Conservation (phyloP, 2,888 invertebrate genomes). For the Bedellia somnulentella region DNA sequence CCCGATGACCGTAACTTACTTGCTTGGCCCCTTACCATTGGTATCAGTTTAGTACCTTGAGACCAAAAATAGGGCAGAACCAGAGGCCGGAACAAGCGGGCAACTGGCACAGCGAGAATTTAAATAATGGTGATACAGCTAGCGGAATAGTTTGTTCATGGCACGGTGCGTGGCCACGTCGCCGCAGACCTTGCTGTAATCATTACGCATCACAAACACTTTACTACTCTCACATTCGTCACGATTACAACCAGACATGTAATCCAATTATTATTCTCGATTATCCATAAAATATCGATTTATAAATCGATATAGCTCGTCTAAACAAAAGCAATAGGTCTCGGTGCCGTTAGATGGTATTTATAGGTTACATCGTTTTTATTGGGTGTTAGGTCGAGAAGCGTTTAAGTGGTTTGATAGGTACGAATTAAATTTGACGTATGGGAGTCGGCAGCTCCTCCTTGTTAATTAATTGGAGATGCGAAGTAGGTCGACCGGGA, state of each 20-base stretch:
- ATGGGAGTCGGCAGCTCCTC: constrained; percentile 12
- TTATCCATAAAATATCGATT: no score
- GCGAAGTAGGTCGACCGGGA: constrained; percentile 43
- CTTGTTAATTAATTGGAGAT: constrained; percentile 23
- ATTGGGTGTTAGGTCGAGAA: no score
- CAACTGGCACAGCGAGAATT: constrained; percentile 57
- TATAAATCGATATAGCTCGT: no score
- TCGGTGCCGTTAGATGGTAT: no score
- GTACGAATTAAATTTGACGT: no score
- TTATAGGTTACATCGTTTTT: no score
- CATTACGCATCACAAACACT: background rate
- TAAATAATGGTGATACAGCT: constrained; percentile 56
- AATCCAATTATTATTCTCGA: no score
- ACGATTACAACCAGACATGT: background rate
- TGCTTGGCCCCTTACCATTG: no score
- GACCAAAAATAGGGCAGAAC: constrained; percentile 46
- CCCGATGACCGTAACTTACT: no score
- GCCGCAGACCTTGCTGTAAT: constrained; percentile 13
- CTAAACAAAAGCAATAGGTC: no score
- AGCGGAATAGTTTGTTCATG: constrained; percentile 50
- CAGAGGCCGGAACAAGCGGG: constrained; percentile 55
- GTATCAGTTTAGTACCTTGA: no score
- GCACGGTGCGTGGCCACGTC: constrained; percentile 42
- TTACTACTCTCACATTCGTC: background rate
- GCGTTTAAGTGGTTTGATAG: no score